phyloP scores from a whole-genome alignment of 1,140 invertebrate genomes.

The Chrysoperla carnea region DNA sequence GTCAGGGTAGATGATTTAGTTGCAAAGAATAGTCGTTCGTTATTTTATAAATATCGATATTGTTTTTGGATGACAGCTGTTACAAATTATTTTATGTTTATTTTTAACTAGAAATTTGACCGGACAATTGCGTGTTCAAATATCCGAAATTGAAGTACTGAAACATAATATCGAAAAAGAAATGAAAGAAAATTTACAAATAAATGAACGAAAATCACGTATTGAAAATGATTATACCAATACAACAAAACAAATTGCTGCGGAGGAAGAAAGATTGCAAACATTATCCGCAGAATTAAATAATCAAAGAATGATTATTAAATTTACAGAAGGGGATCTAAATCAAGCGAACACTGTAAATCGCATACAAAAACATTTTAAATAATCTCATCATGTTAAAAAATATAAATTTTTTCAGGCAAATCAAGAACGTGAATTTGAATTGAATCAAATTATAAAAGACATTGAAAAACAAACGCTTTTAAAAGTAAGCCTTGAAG shows the following conservation, averaged over 20 bases:
- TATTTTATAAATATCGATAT: too few relatives aligned
- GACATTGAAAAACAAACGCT: neutral
- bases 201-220: slow-evolving; percentile 37
- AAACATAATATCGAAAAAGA: slow-evolving; percentile 25
- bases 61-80: too few relatives aligned
- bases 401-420: neutral
- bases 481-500: slow-evolving; percentile 36
- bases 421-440: neutral
- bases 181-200: slow-evolving; percentile 42
- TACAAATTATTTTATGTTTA: too few relatives aligned
- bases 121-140: too few relatives aligned
- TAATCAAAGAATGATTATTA: neutral
- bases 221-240: slow-evolving; percentile 26
- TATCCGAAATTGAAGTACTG: too few relatives aligned
- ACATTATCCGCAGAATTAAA: neutral
- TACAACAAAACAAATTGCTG: neutral
- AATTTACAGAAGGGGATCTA: too few relatives aligned
- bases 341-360: slow-evolving; percentile 8
- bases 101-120: too few relatives aligned
- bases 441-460: neutral
- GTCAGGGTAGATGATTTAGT: too few relatives aligned
- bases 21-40: too few relatives aligned
- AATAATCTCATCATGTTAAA: neutral
- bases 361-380: neutral
- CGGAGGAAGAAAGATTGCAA: neutral